Percentiles rank a stretch among this genome's conserved stretches.
These are phyloP conservation scores for Alces alces DNA, from an alignment of 2,113 vertebrate genomes.

Conservation along the genomic window DNA sequence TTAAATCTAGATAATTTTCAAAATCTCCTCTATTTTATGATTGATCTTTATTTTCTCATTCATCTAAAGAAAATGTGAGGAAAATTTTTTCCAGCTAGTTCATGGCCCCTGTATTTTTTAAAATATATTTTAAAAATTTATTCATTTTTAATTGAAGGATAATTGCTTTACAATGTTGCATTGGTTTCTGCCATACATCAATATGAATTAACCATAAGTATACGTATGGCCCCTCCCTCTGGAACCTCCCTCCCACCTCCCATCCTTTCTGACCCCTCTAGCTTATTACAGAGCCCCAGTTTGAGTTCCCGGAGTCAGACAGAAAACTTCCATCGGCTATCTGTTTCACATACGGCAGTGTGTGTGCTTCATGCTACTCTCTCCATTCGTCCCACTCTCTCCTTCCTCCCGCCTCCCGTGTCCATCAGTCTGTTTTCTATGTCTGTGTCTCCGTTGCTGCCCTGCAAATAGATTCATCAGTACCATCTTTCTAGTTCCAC, in stretches of 20 bases:
- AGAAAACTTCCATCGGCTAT: not conserved
- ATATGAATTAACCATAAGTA: not conserved
- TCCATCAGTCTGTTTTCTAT: not conserved
- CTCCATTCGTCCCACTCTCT: rapidly evolving
- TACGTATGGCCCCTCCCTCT: not conserved
- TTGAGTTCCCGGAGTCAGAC: not conserved
- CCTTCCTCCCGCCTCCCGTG: not conserved
- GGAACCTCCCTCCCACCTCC: not conserved
- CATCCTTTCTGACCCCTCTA: not conserved
- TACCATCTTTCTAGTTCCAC: not conserved
- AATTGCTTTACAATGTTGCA: not conserved
- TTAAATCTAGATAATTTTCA: slow-evolving; percentile 38
- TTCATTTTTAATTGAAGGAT: not conserved
- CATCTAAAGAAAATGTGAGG: not conserved
- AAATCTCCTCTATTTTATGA: not conserved
- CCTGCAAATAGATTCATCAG: not conserved
- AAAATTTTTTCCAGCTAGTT: not conserved
- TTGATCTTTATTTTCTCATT: slow-evolving; percentile 24
- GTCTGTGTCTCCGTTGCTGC: not conserved
- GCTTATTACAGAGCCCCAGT: not conserved
- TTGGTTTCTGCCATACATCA: not conserved
- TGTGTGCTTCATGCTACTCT: not conserved
- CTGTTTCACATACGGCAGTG: not conserved
- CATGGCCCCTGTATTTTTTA: not conserved
- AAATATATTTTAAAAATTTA: not conserved